These are phyloP conservation scores for Festucalex cinctus DNA, from an alignment of 2,113 vertebrate species.

Conservation along the genomic window DNA sequence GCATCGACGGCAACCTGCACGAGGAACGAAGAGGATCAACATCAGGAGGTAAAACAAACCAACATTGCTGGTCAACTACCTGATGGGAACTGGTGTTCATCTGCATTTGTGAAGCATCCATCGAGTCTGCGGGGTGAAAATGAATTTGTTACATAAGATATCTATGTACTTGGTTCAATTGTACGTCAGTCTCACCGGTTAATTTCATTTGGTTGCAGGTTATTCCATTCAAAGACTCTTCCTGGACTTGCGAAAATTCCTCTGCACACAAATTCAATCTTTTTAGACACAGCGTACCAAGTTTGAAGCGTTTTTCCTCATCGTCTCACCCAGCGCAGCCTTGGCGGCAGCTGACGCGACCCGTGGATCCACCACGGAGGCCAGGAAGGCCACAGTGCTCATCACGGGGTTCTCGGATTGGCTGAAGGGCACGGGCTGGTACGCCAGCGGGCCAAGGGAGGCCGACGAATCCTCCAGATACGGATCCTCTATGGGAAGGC, in stretches of 20 bases:
- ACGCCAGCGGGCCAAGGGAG: conserved; percentile 89
- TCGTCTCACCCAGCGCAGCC: conserved; percentile 83
- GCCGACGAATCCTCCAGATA: conserved; percentile 92
- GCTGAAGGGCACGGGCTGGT: conserved; percentile 94
- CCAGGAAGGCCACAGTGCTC: conserved; percentile 96
- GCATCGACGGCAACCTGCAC: conserved; percentile 71
- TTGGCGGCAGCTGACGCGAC: conserved; percentile 92
- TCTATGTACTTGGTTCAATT: not conserved
- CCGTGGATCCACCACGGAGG: conserved; percentile 91
- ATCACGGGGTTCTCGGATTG: conserved; percentile 98
- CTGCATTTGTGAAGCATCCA: conserved; percentile 84
- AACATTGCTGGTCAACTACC: conserved; percentile 56
- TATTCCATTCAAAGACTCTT: conserved; percentile 79
- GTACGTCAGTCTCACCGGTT: conserved; percentile 59
- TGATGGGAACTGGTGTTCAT: conserved; percentile 75
- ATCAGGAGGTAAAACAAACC: not conserved
- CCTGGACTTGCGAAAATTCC: conserved; percentile 90
- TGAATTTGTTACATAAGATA: not conserved
- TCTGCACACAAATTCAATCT: conserved; percentile 68
- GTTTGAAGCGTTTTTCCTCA: not conserved
- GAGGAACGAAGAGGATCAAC: conserved; percentile 6
- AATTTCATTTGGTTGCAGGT: conserved; percentile 80
- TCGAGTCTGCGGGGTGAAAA: conserved; percentile 59
- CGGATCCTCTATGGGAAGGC: conserved; percentile 94
- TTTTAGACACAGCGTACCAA: not conserved